A percentile compares a stretch with the other conserved stretches of the same genome.
phyloP scores from a whole-genome alignment of 2,113 vertebrate genomes.

The Tyto alba region DNA sequence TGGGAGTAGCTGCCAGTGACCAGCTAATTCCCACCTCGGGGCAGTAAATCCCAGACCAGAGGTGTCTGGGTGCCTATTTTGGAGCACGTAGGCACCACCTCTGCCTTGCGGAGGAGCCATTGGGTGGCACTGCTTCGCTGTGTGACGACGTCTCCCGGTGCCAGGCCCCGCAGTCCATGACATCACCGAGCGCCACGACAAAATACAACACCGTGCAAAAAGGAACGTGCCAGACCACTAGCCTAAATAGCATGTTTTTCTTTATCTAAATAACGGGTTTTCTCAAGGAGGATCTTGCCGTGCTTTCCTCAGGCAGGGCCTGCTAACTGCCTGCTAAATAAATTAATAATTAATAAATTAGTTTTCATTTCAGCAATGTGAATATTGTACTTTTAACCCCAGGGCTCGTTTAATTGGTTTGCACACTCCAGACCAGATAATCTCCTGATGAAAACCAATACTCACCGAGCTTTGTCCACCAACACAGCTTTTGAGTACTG shows the following conservation, averaged over 20 bases:
- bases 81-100: neutral
- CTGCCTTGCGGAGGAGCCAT: slow-evolving; percentile 15
- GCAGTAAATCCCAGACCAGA: neutral
- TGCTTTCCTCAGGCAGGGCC: neutral
- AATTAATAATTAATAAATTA: neutral
- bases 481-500: neutral
- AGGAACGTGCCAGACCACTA: neutral
- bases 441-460: neutral
- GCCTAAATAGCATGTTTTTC: neutral
- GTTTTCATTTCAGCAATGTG: neutral
- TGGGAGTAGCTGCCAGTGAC: neutral
- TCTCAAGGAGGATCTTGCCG: neutral
- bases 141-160: neutral
- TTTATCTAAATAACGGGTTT: neutral
- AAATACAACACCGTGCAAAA: neutral
- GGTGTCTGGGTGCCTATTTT: neutral
- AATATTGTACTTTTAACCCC: neutral
- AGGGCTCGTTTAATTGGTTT: neutral
- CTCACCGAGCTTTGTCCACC: neutral
- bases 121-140: slow-evolving; percentile 54
- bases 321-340: neutral
- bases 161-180: neutral
- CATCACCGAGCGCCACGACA: neutral
- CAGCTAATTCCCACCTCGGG: neutral
- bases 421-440: neutral